Evolutionary conservation across 2,113 vertebrate genomes (phyloP), one percentile per base, ranked within the genome.

Genomic region (Panthera uncia): DNA sequence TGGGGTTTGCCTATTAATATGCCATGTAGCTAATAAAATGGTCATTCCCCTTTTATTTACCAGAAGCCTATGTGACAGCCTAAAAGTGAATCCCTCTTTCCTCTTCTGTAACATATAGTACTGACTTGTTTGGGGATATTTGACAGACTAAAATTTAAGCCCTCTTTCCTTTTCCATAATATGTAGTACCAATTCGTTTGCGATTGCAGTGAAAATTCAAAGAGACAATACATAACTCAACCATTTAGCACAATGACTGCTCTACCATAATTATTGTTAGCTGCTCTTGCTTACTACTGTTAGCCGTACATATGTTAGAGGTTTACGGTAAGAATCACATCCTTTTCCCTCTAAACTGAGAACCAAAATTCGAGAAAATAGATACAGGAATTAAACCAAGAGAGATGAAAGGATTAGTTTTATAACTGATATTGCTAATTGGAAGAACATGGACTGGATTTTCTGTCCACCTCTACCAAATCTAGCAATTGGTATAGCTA

Each of bases 21-120:
- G 41, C 83, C 48, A 38, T 68, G 36, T 45, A 93, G 82, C 57
- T 76, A 96, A 73, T 95, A 88, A 94, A 94, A 94, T 21, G 90
- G n/a, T 65, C 69, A 78, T 85, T 91, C n/a, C 38, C 23, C 29
- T 87, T 95, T 94, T 55, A 86, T 69, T 84, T 52, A 83, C 50
- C 36, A 79, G 83, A 94, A 87, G 16, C 50, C 73, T 82, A 84
- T 36, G 38, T 66, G 63, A 89, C 73, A 95, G 65, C 61, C 18
- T 89, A 86, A 87, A 87, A 94, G 88, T 61, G 88, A 82, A 76
- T 66, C 48, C 45, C 2, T 50, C 45, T 65, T 84, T 95, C 18
- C 15, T 87, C 11, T 63, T 89, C 18, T 19, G 21, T 82, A 27
- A 73, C 45, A 50, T 48, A 1, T 13, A 82, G 31, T 25, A 23